phyloP scores from a whole-genome alignment of 2,888 invertebrate species.

The Sceliomorpha sp. region DNA sequence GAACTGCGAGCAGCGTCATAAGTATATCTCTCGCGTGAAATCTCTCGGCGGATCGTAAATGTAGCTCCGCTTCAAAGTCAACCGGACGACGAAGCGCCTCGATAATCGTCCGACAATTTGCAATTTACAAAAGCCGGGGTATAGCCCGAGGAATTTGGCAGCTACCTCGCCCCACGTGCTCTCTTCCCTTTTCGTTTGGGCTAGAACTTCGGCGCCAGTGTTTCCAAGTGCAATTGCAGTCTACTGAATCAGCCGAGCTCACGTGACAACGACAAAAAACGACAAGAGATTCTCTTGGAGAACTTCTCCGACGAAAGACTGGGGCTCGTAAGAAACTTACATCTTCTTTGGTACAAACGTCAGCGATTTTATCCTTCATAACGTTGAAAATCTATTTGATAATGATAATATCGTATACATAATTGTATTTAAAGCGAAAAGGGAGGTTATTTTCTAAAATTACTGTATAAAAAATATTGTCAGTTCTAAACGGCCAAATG shows the following conservation, averaged over 20 bases:
- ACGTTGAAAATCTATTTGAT: slow-evolving; percentile 50
- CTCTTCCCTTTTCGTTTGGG: slow-evolving; percentile 21
- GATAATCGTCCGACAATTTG: slow-evolving; percentile 64
- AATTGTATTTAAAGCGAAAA: no score
- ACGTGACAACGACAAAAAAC: slow-evolving; percentile 48
- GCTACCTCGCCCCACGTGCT: slow-evolving; percentile 39
- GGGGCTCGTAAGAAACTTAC: slow-evolving; percentile 54
- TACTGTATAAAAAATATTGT: no score
- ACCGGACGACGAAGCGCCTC: slow-evolving; percentile 19
- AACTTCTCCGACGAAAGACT: slow-evolving; percentile 35
- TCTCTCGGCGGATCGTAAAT: slow-evolving; percentile 58
- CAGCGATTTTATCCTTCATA: slow-evolving; percentile 37
- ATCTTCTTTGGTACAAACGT: slow-evolving; percentile 50
- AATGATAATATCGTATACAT: no score
- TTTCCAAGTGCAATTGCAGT: slow-evolving; percentile 46
- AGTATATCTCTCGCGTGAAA: slow-evolving; percentile 54
- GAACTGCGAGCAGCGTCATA: slow-evolving; percentile 36
- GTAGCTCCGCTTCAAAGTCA: slow-evolving; percentile 27
- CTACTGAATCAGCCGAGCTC: slow-evolving; percentile 32
- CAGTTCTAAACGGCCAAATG: no score
- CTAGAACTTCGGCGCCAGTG: slow-evolving; percentile 33
- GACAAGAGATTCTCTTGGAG: slow-evolving; percentile 29
- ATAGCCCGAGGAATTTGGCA: slow-evolving; percentile 42
- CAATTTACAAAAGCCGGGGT: slow-evolving; percentile 57
- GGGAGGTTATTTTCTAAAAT: no score